phyloP scores from a whole-genome alignment of 2,113 vertebrate species.

The Mastomys natalensis region DNA sequence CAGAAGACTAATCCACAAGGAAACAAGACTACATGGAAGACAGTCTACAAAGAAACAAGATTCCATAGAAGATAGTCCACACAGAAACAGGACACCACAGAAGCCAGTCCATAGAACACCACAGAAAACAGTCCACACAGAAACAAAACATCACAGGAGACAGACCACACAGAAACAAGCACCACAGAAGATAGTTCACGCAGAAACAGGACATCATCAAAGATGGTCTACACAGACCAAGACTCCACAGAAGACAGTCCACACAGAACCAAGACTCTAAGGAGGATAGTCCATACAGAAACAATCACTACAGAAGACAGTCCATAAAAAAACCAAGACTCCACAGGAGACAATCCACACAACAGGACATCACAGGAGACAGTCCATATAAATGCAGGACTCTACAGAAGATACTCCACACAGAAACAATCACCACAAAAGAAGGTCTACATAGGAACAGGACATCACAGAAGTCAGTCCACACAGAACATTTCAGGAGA shows the following conservation, averaged over 20 bases:
- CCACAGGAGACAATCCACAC: neutral
- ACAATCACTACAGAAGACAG: neutral
- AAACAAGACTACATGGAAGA: neutral
- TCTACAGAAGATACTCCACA: neutral
- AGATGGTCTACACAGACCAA: neutral
- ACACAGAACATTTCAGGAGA: neutral
- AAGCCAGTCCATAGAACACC: neutral
- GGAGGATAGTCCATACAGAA: neutral
- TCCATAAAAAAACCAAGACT: too few species aligned
- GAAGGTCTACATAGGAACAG: neutral
- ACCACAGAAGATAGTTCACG: neutral
- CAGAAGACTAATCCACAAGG: neutral
- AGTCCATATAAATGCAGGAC: neutral
- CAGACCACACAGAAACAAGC: neutral
- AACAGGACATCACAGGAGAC: neutral
- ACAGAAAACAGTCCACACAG: neutral
- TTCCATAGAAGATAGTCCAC: neutral
- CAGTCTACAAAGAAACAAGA: neutral
- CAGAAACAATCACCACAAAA: neutral
- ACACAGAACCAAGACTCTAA: neutral
- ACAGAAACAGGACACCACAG: neutral
- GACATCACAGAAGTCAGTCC: neutral
- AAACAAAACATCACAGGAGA: neutral
- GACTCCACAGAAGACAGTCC: neutral
- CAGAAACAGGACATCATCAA: neutral